Conservation (phyloP, 2,797 vertebrate species). For the Sebastes matsubarae region DNA sequence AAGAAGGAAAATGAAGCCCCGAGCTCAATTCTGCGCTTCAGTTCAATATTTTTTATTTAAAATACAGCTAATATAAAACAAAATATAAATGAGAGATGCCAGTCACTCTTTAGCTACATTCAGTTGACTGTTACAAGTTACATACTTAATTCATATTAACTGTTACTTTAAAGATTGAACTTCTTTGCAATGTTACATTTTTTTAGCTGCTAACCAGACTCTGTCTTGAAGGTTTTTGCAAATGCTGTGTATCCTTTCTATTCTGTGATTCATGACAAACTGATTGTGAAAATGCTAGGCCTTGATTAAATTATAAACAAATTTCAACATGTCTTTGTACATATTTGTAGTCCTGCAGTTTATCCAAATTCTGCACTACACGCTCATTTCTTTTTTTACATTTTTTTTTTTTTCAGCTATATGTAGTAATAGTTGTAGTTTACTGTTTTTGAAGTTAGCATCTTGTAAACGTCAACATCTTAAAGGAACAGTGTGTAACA, state of each 20-base stretch:
- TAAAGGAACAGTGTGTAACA: too few species aligned
- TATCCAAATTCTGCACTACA: not conserved
- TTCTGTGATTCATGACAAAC: not conserved
- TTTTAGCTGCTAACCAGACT: not conserved
- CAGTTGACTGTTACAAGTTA: not conserved
- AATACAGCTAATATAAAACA: not conserved
- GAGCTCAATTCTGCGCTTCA: not conserved
- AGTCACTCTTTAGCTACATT: not conserved
- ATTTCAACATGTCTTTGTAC: not conserved
- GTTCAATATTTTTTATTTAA: not conserved
- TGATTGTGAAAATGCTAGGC: not conserved
- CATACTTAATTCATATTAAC: not conserved
- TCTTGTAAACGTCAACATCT: not conserved
- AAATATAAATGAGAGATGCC: not conserved
- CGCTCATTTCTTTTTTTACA: not conserved
- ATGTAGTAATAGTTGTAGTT: not conserved
- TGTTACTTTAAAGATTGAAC: not conserved
- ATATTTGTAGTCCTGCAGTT: not conserved
- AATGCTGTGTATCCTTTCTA: not conserved
- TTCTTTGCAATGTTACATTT: not conserved
- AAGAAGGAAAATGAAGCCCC: constrained; percentile 51
- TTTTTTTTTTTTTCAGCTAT: not conserved
- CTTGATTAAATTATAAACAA: constrained; percentile 18
- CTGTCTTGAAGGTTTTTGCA: not conserved
- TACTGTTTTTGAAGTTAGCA: not conserved